Percentiles rank a stretch among this genome's conserved stretches.
Conservation (phyloP, 2,888 invertebrate species). For the Patella ulyssiponensis region DNA sequence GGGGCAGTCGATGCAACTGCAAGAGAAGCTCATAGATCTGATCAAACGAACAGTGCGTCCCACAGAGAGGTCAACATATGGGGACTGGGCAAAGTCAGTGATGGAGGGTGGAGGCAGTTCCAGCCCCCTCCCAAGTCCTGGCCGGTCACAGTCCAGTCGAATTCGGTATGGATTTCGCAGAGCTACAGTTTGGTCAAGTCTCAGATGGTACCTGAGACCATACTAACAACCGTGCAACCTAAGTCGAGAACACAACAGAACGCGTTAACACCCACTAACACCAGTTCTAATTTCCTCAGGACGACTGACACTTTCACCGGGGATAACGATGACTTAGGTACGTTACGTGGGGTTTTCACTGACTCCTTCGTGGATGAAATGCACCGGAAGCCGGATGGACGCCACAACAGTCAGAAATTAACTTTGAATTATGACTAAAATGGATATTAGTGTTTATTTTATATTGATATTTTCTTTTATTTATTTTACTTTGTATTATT, state of each 20-base stretch:
- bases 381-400: no score
- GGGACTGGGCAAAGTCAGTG: conserved; percentile 24
- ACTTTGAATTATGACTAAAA: neutral
- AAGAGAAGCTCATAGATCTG: neutral
- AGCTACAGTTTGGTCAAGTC: neutral
- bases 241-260: no score
- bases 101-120: conserved; percentile 29
- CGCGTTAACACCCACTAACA: no score
- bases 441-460: neutral
- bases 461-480: neutral
- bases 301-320: no score
- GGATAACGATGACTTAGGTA: no score
- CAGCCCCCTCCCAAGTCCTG: conserved; percentile 3
- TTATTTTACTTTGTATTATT: neutral
- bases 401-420: neutral
- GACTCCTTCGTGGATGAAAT: no score
- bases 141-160: neutral
- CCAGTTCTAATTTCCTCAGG: no score
- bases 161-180: no score
- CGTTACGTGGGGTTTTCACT: no score
- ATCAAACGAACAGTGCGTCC: neutral
- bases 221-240: neutral
- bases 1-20: conserved; percentile 22
- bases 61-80: conserved; percentile 1
- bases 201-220: neutral